Conservation (phyloP, 1,140 invertebrate genomes). For the Temnothorax longispinosus region DNA sequence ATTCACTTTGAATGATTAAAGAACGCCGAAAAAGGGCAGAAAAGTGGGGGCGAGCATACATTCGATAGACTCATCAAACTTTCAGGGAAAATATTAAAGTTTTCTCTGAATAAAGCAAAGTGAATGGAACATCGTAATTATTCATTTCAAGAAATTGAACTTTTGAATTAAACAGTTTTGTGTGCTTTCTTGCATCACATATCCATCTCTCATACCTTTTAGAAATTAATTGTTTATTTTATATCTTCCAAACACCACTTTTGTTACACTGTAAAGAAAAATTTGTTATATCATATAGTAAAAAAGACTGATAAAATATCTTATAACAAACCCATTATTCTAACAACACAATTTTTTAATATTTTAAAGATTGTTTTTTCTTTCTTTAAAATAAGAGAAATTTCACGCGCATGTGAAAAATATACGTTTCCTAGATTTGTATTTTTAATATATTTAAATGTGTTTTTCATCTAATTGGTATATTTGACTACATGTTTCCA, state of each 20-base stretch:
- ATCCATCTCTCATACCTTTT: background rate
- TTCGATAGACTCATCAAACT: conserved; percentile 86
- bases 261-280: background rate
- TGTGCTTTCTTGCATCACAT: background rate
- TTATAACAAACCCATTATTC: background rate
- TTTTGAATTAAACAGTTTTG: conserved; percentile 16
- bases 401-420: background rate
- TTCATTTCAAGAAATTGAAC: conserved; percentile 6
- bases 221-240: background rate
- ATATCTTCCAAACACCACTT: background rate
- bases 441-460: background rate
- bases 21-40: conserved; percentile 76
- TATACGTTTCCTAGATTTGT: too few relatives aligned
- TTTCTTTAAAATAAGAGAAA: background rate
- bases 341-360: background rate
- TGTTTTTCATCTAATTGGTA: too few relatives aligned
- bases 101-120: conserved; percentile 58
- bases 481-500: too few relatives aligned
- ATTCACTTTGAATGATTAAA: conserved; percentile 86
- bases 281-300: background rate
- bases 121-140: conserved; percentile 68
- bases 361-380: background rate
- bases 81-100: conserved; percentile 79
- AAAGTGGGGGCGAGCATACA: conserved; percentile 72
- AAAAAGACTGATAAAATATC: background rate